A percentile compares a stretch with the other conserved stretches of the same genome.
phyloP scores from a whole-genome alignment of 2,113 vertebrate genomes.

The Verasper variegatus region DNA sequence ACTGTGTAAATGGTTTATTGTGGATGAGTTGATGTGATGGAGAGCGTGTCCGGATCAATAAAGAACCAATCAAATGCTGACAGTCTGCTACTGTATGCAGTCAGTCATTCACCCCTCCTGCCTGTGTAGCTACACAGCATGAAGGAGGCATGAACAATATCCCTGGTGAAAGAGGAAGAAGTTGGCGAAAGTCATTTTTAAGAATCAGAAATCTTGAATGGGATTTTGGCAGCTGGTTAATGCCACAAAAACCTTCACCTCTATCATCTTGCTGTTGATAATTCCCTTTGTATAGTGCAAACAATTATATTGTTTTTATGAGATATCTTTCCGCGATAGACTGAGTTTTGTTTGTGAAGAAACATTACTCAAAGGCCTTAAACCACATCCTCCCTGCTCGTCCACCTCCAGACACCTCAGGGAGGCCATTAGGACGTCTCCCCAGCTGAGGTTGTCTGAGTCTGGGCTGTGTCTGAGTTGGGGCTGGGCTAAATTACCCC shows the following conservation, averaged over 20 bases:
- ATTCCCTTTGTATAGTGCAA: not conserved
- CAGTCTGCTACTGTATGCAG: slow-evolving; percentile 79
- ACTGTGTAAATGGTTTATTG: slow-evolving; percentile 88
- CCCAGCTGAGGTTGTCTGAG: slow-evolving; percentile 46
- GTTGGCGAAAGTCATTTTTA: slow-evolving; percentile 21
- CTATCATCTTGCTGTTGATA: not conserved
- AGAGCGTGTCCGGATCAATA: slow-evolving; percentile 87
- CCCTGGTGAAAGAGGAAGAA: slow-evolving; percentile 29
- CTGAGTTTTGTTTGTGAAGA: slow-evolving; percentile 28
- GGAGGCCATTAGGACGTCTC: slow-evolving; percentile 75
- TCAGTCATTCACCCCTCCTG: slow-evolving; percentile 71
- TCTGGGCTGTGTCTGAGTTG: slow-evolving; percentile 54
- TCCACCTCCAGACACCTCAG: slow-evolving; percentile 67
- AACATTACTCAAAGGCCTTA: slow-evolving; percentile 41
- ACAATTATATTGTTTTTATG: not conserved
- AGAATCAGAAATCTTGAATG: slow-evolving; percentile 6
- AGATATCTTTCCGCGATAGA: slow-evolving; percentile 13
- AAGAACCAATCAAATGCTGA: slow-evolving; percentile 83
- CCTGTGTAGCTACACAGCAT: slow-evolving; percentile 62
- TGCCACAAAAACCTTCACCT: not conserved
- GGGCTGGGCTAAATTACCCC: slow-evolving; percentile 72
- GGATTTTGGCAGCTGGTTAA: not conserved
- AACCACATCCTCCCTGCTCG: slow-evolving; percentile 19
- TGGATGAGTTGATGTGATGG: slow-evolving; percentile 88
- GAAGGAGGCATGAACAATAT: slow-evolving; percentile 64